Percentiles rank a stretch among this genome's conserved stretches.
These are phyloP conservation scores for Sepiola atlantica DNA, from an alignment of 2,888 invertebrate genomes.

Conservation along the genomic window DNA sequence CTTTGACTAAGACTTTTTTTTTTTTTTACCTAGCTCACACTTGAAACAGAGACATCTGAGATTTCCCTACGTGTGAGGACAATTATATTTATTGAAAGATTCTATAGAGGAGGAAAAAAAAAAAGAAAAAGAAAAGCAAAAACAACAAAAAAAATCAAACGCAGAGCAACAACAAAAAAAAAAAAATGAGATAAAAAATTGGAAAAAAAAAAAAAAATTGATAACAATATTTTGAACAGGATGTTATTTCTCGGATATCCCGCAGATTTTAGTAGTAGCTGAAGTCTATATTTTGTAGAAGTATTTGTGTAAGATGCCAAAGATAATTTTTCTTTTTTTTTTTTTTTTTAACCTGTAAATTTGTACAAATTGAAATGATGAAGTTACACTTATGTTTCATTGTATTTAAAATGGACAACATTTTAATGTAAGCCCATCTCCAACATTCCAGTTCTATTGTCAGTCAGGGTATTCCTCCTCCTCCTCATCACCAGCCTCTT, in stretches of 20 bases:
- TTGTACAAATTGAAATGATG: constrained; percentile 10
- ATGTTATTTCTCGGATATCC: constrained; percentile 44
- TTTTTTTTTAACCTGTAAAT: not conserved
- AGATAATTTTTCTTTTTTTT: not conserved
- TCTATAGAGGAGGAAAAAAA: constrained; percentile 23
- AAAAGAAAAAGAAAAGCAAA: not conserved
- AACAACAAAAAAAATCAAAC: not conserved
- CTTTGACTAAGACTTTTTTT: constrained; percentile 40
- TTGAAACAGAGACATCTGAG: constrained; percentile 44
- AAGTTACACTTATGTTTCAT: not conserved
- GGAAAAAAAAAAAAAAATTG: not conserved
- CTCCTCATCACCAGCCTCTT: not conserved
- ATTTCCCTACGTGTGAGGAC: constrained; percentile 46
- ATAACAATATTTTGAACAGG: constrained; percentile 45
- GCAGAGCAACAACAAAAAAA: not conserved
- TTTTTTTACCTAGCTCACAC: constrained; percentile 36
- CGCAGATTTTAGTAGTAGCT: constrained; percentile 32
- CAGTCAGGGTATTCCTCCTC: constrained; percentile 44
- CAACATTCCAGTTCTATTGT: constrained; percentile 47
- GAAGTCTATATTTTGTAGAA: constrained; percentile 48
- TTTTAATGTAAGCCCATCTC: constrained; percentile 45
- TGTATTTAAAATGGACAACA: constrained; percentile 35
- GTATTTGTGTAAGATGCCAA: constrained; percentile 44
- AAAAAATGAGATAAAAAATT: no score
- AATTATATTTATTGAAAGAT: constrained; percentile 46